These are phyloP conservation scores for Apodemia duryi DNA, from an alignment of 2,888 invertebrate species.

Conservation along the genomic window DNA sequence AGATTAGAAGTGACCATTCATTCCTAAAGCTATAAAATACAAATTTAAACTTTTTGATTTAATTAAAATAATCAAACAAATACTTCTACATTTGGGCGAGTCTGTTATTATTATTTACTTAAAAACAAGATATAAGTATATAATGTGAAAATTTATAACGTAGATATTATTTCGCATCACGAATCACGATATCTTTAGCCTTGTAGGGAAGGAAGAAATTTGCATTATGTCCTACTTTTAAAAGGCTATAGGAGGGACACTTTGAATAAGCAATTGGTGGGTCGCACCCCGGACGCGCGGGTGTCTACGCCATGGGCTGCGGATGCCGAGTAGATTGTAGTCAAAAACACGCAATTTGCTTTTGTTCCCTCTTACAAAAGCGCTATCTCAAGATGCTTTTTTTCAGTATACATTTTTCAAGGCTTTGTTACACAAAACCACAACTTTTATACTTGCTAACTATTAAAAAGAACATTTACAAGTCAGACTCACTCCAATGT, in stretches of 20 bases:
- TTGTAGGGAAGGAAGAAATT: background rate
- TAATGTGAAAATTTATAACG: background rate
- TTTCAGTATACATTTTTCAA: constrained; percentile 11
- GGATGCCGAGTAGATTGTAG: constrained; percentile 27
- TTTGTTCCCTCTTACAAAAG: constrained; percentile 13
- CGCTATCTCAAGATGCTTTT: constrained; percentile 15
- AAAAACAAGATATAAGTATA: background rate
- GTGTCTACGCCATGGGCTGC: constrained; percentile 26
- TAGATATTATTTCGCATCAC: background rate
- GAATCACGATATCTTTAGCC: background rate
- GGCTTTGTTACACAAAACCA: constrained; percentile 15
- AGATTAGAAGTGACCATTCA: background rate
- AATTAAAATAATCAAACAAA: too few relatives aligned
- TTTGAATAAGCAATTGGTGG: constrained; percentile 34
- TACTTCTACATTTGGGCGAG: too few relatives aligned
- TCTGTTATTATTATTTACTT: too few relatives aligned
- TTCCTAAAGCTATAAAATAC: background rate
- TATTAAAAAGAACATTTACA: constrained; percentile 6
- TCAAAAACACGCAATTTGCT: constrained; percentile 23
- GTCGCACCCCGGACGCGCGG: constrained; percentile 35
- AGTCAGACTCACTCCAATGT: background rate
- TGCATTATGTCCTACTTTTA: constrained; percentile 1
- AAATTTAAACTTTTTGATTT: too few relatives aligned
- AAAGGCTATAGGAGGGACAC: constrained; percentile 8
- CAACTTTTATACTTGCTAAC: constrained; percentile 6